Base-by-base conservation (phyloP, 1,140 invertebrate genomes). In the Trichonephila clavipes region DNA sequence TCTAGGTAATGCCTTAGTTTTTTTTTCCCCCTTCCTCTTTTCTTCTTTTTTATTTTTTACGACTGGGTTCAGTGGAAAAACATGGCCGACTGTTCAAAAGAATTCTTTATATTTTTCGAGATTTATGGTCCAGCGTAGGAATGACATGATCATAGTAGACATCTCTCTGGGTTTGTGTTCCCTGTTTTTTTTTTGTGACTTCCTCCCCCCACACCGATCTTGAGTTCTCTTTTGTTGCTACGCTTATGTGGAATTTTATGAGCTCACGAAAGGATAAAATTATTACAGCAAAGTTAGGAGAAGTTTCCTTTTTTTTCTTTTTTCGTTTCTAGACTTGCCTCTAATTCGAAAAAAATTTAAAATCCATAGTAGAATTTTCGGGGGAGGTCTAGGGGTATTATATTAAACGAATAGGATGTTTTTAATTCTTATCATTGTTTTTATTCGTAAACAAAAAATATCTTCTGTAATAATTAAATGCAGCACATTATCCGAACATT, bases 41-140 rank as follows among this genome's bases (percentile, higher is more conserved):
- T 72, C 24, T 34, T 18, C 1, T 28, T 24, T 40, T 64, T 5
- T 64, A 18, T 77, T 64, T 64, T 21, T 64, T 64, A 64, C 62
- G 62, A 64, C 62, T 64, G 18, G 5, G 62, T 12, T 8, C 24
- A 14, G 66, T 24, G 40, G 34, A 19, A 19, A 51, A 83, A 83
- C 82, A 83, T 83, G 82, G 82, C 44, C 82, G n/a, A 83, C 82
- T 58, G 51, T 59, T 83, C 82, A 83, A 83, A 83, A 83, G 82
- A 83, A 83, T 83, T 83, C 82, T 83, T 83, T 83, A 83, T 83
- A 83, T 83, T 83, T 83, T 83, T 83, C 40, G 82, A 83, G 82
- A 83, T 83, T 83, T 83, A 83, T 83, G 82, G 82, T 59, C 51
- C 82, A 7, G 28, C n/a, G 82, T 51, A 83, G 82, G 44, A 59